These are phyloP conservation scores for Muntiacus muntjak DNA, from an alignment of 2,113 vertebrate genomes.

Conservation along the genomic window DNA sequence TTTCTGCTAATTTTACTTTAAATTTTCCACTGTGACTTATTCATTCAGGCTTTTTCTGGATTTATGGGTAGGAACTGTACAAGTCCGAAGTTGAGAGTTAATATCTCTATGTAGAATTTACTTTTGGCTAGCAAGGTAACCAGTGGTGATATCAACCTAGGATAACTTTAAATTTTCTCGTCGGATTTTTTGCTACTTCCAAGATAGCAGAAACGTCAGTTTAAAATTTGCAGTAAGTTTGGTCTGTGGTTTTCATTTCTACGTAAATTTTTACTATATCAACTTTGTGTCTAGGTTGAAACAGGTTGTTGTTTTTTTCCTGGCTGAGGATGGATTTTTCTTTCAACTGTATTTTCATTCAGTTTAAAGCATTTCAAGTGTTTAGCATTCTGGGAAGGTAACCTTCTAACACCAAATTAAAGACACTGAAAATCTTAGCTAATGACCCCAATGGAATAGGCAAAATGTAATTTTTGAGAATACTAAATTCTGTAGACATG, in stretches of 20 bases:
- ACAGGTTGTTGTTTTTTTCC: not conserved
- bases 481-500: not conserved
- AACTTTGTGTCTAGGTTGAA: not conserved
- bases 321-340: not conserved
- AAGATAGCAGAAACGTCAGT: not conserved
- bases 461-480: not conserved
- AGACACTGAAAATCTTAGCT: not conserved
- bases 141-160: not conserved
- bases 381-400: not conserved
- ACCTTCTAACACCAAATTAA: not conserved
- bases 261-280: not conserved
- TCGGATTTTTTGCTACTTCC: not conserved
- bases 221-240: not conserved
- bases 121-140: not conserved
- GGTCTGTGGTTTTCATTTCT: not conserved
- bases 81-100: not conserved
- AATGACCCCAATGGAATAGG: not conserved
- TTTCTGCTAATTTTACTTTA: not conserved
- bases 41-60: not conserved
- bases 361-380: not conserved
- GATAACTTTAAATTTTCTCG: not conserved
- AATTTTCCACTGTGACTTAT: not conserved
- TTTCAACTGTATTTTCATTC: not conserved
- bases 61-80: not conserved
- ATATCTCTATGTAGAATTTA: not conserved